phyloP scores from a whole-genome alignment of 2,888 invertebrate genomes.

The Mythimna ferrago region DNA sequence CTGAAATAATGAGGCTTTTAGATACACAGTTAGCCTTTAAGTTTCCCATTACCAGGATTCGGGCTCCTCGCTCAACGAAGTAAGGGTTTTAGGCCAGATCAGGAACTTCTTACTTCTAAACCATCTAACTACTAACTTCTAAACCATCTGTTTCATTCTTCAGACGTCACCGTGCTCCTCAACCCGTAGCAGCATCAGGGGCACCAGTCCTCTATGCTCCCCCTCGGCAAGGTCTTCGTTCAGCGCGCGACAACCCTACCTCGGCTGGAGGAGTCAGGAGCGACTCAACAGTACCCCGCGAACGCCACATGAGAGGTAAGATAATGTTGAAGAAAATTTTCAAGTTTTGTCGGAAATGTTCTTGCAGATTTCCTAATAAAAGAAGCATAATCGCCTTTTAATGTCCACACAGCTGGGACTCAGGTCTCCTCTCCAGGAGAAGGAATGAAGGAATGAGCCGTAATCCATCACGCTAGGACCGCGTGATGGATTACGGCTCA shows the following conservation, averaged over 20 bases:
- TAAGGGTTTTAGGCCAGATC: not conserved
- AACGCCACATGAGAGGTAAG: slow-evolving; percentile 95
- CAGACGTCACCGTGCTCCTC: slow-evolving; percentile 94
- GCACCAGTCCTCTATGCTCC: slow-evolving; percentile 93
- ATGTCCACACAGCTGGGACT: too few species aligned
- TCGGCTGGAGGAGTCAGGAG: slow-evolving; percentile 97
- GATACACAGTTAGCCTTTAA: too few species aligned
- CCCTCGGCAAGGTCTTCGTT: slow-evolving; percentile 93
- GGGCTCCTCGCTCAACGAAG: too few species aligned
- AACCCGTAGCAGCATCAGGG: slow-evolving; percentile 93
- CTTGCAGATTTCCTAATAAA: not conserved
- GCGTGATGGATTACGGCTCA: too few species aligned
- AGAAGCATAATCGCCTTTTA: not conserved
- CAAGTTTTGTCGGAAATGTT: not conserved
- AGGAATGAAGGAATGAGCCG: too few species aligned
- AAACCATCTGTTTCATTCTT: slow-evolving; percentile 7
- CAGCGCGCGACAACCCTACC: slow-evolving; percentile 96
- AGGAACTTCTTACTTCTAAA: too few species aligned
- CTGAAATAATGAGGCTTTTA: too few species aligned
- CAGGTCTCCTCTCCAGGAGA: too few species aligned
- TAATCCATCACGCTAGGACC: too few species aligned
- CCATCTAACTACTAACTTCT: too few species aligned
- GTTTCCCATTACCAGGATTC: too few species aligned
- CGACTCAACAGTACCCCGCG: slow-evolving; percentile 94
- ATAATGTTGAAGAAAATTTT: not conserved